Conservation (phyloP, 2,888 invertebrate species). For the Emesis furor region DNA sequence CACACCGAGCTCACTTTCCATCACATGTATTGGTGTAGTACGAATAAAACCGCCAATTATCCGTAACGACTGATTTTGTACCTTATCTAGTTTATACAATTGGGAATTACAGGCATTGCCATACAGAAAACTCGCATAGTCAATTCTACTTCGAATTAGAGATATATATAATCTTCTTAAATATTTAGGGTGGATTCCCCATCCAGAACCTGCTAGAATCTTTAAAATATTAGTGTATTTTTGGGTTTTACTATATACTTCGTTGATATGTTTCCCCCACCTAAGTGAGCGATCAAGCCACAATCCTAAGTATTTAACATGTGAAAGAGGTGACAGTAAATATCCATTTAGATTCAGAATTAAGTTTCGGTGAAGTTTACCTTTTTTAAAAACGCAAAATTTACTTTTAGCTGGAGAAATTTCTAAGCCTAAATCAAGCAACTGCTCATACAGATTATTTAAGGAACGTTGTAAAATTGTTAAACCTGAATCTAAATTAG, state of each 20-base stretch:
- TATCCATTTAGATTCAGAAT: background rate
- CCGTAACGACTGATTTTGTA: too few species aligned
- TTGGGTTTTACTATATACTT: background rate
- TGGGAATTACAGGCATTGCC: too few species aligned
- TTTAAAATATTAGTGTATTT: background rate
- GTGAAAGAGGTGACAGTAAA: background rate
- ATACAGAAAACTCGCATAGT: background rate
- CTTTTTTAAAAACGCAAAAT: constrained; percentile 31
- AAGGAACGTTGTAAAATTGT: background rate
- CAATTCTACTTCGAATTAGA: background rate
- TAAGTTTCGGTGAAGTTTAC: background rate
- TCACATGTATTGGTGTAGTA: too few species aligned
- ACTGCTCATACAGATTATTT: background rate
- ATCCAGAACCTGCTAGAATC: background rate
- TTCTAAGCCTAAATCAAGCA: constrained; percentile 12
- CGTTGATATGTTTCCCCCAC: constrained; percentile 29
- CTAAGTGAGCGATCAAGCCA: constrained; percentile 20
- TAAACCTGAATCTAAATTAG: background rate
- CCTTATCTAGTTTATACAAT: too few species aligned
- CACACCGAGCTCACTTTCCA: background rate
- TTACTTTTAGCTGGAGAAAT: constrained; percentile 15
- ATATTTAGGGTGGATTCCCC: background rate
- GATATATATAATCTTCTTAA: too few species aligned
- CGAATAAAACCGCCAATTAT: too few species aligned
- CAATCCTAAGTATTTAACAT: constrained; percentile 12